Conservation (phyloP, 2,888 invertebrate genomes). For the Pseudococcus jackbeardsleyi region DNA sequence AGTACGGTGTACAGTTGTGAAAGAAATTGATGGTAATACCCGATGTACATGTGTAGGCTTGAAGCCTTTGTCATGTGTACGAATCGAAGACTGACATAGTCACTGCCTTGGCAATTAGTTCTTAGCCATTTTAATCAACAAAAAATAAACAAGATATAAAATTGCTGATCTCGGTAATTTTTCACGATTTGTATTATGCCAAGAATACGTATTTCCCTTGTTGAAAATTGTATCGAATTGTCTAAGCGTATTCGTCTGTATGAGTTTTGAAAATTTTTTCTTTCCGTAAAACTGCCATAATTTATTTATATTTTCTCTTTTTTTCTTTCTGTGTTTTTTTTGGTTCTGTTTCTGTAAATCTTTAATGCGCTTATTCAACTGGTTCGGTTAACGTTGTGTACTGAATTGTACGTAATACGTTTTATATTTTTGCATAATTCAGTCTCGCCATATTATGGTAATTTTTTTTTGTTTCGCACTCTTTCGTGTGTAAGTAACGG, state of each 20-base stretch:
- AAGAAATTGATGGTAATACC: too few relatives aligned
- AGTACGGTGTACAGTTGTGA: not conserved
- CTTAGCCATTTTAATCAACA: constrained; percentile 29
- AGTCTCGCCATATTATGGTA: constrained; percentile 32
- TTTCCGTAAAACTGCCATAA: not conserved
- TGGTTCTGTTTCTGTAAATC: constrained; percentile 5
- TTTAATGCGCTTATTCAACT: constrained; percentile 1
- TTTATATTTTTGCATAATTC: not conserved
- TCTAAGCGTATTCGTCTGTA: constrained; percentile 14
- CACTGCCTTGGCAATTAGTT: constrained; percentile 38
- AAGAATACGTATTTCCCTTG: not conserved
- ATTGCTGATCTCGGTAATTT: constrained; percentile 42
- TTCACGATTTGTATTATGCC: not conserved
- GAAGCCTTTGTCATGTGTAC: too few relatives aligned
- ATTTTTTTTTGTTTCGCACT: not conserved
- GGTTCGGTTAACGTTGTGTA: not conserved
- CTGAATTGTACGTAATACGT: not conserved
- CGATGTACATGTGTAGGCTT: too few relatives aligned
- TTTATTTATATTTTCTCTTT: constrained; percentile 15
- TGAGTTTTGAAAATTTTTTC: not conserved
- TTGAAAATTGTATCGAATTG: not conserved
- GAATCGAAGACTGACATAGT: constrained; percentile 20
- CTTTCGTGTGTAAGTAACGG: not conserved
- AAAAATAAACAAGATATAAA: not conserved
- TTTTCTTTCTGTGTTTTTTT: not conserved